These are phyloP conservation scores for Adelognathus sp. DNA, from an alignment of 2,888 invertebrate species.

Conservation along the genomic window DNA sequence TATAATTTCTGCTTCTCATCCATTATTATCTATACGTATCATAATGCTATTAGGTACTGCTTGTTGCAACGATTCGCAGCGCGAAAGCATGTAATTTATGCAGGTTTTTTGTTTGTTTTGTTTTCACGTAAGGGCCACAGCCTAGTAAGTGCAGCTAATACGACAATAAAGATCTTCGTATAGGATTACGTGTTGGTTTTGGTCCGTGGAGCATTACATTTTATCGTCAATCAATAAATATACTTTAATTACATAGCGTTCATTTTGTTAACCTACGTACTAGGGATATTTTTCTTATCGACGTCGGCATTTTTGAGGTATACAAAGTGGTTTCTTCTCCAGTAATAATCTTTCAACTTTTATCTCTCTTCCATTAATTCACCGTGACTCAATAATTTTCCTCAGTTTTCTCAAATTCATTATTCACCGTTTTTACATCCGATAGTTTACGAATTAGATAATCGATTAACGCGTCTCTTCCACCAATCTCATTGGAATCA, in stretches of 20 bases:
- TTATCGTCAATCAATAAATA: constrained; percentile 68
- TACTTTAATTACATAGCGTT: constrained; percentile 61
- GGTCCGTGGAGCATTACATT: constrained; percentile 77
- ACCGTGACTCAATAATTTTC: constrained; percentile 6
- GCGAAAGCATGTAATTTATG: constrained; percentile 55
- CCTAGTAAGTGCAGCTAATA: constrained; percentile 74
- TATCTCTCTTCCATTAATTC: not conserved
- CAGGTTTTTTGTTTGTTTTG: constrained; percentile 24
- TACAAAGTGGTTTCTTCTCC: constrained; percentile 53
- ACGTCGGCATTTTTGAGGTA: constrained; percentile 55
- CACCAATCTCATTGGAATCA: not conserved
- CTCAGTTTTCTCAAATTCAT: not conserved
- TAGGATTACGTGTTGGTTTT: constrained; percentile 74
- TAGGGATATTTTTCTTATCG: constrained; percentile 47
- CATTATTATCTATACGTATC: constrained; percentile 29
- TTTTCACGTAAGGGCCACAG: constrained; percentile 64
- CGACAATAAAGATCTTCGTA: constrained; percentile 66
- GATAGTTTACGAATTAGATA: constrained; percentile 23
- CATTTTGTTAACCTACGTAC: constrained; percentile 62
- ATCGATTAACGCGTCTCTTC: not conserved
- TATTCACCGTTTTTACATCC: constrained; percentile 9
- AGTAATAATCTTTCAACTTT: constrained; percentile 32
- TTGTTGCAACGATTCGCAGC: constrained; percentile 55
- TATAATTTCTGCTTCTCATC: constrained; percentile 18
- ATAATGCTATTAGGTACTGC: constrained; percentile 50